phyloP scores from a whole-genome alignment of 2,797 vertebrate species.

The Xenopus petersii region DNA sequence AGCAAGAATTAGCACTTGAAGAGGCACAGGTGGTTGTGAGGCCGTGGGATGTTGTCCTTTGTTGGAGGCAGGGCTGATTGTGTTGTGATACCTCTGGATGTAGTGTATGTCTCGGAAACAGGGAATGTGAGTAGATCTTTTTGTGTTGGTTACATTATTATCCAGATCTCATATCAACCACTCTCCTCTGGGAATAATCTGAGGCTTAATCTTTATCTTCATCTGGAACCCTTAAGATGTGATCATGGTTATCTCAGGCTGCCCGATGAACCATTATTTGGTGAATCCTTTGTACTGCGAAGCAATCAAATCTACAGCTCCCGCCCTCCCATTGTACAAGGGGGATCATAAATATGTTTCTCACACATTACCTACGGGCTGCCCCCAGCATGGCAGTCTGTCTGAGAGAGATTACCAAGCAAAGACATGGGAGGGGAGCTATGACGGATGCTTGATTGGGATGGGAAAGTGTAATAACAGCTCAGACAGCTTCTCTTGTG shows the following conservation, averaged over 20 bases:
- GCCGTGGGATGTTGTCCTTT: neutral
- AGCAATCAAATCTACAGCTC: conserved; percentile 26
- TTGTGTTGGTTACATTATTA: conserved; percentile 19
- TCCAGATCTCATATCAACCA: conserved; percentile 34
- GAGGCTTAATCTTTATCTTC: conserved; percentile 30
- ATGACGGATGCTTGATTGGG: conserved; percentile 2
- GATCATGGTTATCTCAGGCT: conserved; percentile 37
- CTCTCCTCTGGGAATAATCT: conserved; percentile 26
- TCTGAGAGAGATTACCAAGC: conserved; percentile 34
- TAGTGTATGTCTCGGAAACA: conserved; percentile 3
- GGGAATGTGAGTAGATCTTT: neutral
- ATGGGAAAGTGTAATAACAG: conserved; percentile 34
- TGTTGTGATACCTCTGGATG: neutral
- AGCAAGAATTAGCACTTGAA: too few species aligned
- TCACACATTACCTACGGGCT: conserved; percentile 39
- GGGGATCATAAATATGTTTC: conserved; percentile 39
- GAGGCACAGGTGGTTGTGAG: neutral
- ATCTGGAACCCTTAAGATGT: conserved; percentile 24
- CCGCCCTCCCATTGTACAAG: conserved; percentile 34
- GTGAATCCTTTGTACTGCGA: conserved; percentile 29
- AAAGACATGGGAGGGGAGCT: conserved; percentile 5
- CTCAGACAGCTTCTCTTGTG: conserved; percentile 8
- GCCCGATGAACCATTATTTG: conserved; percentile 29
- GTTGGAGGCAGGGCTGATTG: neutral
- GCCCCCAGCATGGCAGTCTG: conserved; percentile 20